These are phyloP conservation scores for Trinorchestia longiramus DNA, from an alignment of 1,140 invertebrate species.

Conservation along the genomic window DNA sequence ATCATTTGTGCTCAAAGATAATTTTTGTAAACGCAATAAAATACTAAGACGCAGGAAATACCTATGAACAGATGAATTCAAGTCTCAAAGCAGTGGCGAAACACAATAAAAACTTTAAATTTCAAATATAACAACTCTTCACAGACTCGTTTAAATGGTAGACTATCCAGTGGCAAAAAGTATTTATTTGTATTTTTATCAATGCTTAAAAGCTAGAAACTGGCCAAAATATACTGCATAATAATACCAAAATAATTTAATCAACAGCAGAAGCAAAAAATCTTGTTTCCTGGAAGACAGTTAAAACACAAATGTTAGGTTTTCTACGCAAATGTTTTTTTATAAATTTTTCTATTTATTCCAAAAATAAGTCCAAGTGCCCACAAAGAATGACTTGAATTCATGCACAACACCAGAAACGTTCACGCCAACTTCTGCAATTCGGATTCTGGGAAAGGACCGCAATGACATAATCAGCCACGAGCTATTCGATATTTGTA, in stretches of 20 bases:
- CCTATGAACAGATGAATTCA: neutral
- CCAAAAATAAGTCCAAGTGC: neutral
- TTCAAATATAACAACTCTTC: neutral
- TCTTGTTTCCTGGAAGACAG: neutral
- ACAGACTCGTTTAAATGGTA: neutral
- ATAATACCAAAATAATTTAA: neutral
- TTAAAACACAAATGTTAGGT: neutral
- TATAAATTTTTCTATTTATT: neutral
- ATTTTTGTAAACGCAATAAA: too few relatives aligned
- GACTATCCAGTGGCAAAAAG: neutral
- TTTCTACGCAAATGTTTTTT: neutral
- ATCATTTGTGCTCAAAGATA: neutral
- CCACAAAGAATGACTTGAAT: neutral
- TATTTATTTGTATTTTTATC: neutral
- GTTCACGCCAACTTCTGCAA: neutral
- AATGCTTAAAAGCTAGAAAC: neutral
- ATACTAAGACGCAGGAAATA: neutral
- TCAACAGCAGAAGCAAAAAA: neutral
- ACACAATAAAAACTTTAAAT: neutral
- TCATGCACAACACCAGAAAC: neutral
- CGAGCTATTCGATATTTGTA: neutral
- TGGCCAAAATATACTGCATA: neutral
- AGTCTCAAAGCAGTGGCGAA: too few relatives aligned
- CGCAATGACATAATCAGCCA: neutral
- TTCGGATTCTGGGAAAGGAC: neutral